Evolutionary conservation across 1,140 invertebrate genomes (phyloP).

Genomic region (Cydia pomonella): DNA sequence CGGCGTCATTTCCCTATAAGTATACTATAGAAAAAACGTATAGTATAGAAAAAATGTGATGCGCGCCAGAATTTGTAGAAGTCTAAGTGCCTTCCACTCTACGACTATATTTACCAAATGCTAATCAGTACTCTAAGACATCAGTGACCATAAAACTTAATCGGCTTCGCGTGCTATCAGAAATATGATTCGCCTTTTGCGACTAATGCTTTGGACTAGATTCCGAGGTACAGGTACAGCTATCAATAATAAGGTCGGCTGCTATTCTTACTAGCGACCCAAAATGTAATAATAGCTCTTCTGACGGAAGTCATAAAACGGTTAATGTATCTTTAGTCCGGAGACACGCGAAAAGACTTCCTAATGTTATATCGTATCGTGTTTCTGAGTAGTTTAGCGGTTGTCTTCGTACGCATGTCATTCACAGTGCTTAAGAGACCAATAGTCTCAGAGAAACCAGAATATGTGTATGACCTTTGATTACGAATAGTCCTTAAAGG

Average conservation of each 20-base stretch:
- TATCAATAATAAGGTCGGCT: conserved; percentile 8
- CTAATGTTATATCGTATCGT: conserved; percentile 53
- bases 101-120: neutral
- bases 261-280: conserved; percentile 20
- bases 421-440: neutral
- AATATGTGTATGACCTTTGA: neutral
- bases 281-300: conserved; percentile 14
- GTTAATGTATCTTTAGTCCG: conserved; percentile 49
- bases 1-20: too few relatives aligned
- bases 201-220: conserved; percentile 20
- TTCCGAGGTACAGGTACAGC: neutral
- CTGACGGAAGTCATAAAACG: conserved; percentile 40
- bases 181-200: conserved; percentile 12
- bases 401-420: conserved; percentile 24
- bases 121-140: neutral
- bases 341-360: conserved; percentile 52
- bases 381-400: conserved; percentile 53
- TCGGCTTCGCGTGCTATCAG: conserved; percentile 16
- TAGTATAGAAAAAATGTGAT: too few relatives aligned
- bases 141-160: neutral
- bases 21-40: too few relatives aligned
- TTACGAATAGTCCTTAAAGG: neutral
- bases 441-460: neutral
- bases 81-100: too few relatives aligned
- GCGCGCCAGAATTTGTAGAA: too few relatives aligned